Conservation (phyloP, 2,113 vertebrate genomes). For the Peromyscus leucopus region DNA sequence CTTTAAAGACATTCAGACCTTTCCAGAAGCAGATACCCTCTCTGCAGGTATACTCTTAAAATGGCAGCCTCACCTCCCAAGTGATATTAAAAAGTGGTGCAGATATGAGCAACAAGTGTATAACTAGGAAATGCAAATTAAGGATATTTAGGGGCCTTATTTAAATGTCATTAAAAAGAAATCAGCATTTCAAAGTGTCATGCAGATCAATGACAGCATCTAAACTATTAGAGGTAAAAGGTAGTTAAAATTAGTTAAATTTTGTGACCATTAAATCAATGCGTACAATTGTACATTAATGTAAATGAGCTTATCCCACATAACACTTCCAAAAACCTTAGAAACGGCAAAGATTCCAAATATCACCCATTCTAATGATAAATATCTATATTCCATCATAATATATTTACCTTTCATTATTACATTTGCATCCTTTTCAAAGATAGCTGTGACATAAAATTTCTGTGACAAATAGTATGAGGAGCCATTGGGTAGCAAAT, state of each 20-base stretch:
- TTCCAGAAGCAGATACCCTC: slow-evolving; percentile 83
- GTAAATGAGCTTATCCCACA: slow-evolving; percentile 48
- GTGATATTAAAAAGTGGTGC: slow-evolving; percentile 79
- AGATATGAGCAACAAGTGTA: slow-evolving; percentile 77
- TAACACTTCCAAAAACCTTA: not conserved
- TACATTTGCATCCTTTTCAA: not conserved
- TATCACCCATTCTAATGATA: not conserved
- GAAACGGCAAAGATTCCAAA: not conserved
- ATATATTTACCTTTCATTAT: not conserved
- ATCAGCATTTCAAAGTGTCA: slow-evolving; percentile 63
- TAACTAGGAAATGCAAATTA: slow-evolving; percentile 79
- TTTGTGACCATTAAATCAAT: slow-evolving; percentile 63
- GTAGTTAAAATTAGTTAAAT: slow-evolving; percentile 70
- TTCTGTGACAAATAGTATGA: not conserved
- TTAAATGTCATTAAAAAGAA: slow-evolving; percentile 47
- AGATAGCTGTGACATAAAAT: not conserved
- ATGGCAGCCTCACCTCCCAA: slow-evolving; percentile 76
- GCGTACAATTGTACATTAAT: slow-evolving; percentile 44
- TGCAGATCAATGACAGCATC: slow-evolving; percentile 64
- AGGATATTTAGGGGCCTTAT: slow-evolving; percentile 50
- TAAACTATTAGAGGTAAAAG: slow-evolving; percentile 60
- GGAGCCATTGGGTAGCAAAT: not conserved
- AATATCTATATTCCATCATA: not conserved
- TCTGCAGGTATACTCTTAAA: slow-evolving; percentile 84
- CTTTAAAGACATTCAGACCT: slow-evolving; percentile 83